Percentiles rank a stretch among this genome's conserved stretches.
phyloP scores from a whole-genome alignment of 2,797 vertebrate genomes.

The Xenentodon cancila region DNA sequence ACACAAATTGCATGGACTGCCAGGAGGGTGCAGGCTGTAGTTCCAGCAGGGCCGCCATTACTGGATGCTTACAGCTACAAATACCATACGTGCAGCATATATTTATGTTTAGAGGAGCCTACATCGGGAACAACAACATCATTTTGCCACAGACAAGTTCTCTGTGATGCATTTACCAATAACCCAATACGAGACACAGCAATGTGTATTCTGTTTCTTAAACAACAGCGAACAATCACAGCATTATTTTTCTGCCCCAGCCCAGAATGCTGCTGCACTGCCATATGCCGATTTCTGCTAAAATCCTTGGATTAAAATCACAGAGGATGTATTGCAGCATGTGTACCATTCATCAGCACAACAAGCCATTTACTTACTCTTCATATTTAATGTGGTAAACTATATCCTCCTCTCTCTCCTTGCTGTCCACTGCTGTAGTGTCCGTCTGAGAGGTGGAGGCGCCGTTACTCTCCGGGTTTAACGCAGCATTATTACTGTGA shows the following conservation, averaged over 20 bases:
- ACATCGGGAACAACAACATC: neutral
- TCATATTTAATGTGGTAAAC: slow-evolving; percentile 99
- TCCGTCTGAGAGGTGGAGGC: slow-evolving; percentile 93
- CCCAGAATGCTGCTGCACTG: no score
- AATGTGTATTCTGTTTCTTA: no score
- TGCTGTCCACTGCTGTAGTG: slow-evolving; percentile 73
- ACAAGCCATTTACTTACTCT: slow-evolving; percentile 90
- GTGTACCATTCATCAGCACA: slow-evolving; percentile 1
- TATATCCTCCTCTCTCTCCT: slow-evolving; percentile 86
- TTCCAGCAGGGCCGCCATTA: slow-evolving; percentile 39
- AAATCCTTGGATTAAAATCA: neutral
- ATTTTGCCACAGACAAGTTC: no score
- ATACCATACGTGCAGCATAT: neutral
- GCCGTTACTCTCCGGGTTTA: slow-evolving; percentile 86
- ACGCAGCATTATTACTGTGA: slow-evolving; percentile 85
- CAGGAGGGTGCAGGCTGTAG: slow-evolving; percentile 59
- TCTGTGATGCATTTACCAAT: no score
- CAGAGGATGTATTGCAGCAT: slow-evolving; percentile 8
- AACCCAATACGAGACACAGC: no score
- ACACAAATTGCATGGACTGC: slow-evolving; percentile 56
- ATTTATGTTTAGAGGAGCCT: slow-evolving; percentile 12
- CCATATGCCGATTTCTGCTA: slow-evolving; percentile 8
- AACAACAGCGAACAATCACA: no score
- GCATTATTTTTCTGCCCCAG: no score
- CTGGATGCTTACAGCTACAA: slow-evolving; percentile 33